Evolutionary conservation across 2,888 invertebrate genomes (phyloP).

Genomic region (Conistra vaccinii): DNA sequence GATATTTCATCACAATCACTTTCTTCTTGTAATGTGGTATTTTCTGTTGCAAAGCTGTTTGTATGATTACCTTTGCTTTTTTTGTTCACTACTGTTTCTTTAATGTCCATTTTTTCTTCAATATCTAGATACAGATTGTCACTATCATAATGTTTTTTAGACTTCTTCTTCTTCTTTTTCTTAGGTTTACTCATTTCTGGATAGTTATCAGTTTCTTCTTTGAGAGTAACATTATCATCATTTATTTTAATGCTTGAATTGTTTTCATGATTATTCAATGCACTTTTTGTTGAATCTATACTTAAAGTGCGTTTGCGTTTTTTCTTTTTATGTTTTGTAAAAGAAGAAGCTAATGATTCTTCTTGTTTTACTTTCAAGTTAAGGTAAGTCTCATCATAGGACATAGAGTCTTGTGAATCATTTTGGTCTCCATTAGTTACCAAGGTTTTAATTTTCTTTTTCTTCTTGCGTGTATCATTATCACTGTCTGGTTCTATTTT

Average conservation of each 20-base stretch:
- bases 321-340: slow-evolving; percentile 65
- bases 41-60: slow-evolving; percentile 26
- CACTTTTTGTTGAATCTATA: slow-evolving; percentile 20
- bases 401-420: slow-evolving; percentile 38
- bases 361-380: slow-evolving; percentile 77
- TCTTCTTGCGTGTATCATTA: slow-evolving; percentile 66
- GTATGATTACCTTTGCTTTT: slow-evolving; percentile 18
- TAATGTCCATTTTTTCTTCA: slow-evolving; percentile 37
- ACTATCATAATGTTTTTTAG: slow-evolving; percentile 62
- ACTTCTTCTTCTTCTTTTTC: slow-evolving; percentile 69
- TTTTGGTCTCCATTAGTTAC: slow-evolving; percentile 50
- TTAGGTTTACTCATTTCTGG: slow-evolving; percentile 54
- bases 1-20: slow-evolving; percentile 61
- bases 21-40: slow-evolving; percentile 42
- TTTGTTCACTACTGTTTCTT: slow-evolving; percentile 21
- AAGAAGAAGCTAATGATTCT: slow-evolving; percentile 46
- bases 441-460: slow-evolving; percentile 53
- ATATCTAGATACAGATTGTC: slow-evolving; percentile 26
- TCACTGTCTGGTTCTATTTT: slow-evolving; percentile 78
- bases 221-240: slow-evolving; percentile 31
- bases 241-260: slow-evolving; percentile 36
- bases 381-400: slow-evolving; percentile 72
- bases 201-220: slow-evolving; percentile 35
- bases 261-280: slow-evolving; percentile 43
- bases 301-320: slow-evolving; percentile 43